Evolutionary conservation across 2,113 vertebrate species (phyloP).

Genomic region (Lophochroa leadbeateri): DNA sequence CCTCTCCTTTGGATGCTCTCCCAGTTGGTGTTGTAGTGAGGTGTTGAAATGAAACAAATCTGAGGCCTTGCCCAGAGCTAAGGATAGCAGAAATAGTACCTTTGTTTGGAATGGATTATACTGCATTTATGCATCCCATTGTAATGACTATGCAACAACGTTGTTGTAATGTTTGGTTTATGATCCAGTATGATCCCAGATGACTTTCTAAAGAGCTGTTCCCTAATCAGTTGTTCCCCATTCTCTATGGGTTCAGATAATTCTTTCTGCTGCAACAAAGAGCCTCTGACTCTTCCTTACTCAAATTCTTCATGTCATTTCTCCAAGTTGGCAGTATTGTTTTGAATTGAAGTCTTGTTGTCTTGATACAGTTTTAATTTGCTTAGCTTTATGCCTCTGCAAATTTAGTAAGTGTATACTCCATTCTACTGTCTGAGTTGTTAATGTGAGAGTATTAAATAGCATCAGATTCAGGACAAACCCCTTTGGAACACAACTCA

Average conservation of each 20-base stretch:
- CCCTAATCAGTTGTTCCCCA: background rate
- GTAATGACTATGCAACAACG: background rate
- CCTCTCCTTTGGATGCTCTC: background rate
- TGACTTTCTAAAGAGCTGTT: background rate
- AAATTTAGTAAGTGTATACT: background rate
- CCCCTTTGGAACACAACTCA: background rate
- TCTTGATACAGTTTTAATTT: background rate
- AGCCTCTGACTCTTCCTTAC: background rate
- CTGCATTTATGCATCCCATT: background rate
- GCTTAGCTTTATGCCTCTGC: background rate
- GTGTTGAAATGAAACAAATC: background rate
- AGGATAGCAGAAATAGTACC: background rate
- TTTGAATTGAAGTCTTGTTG: background rate
- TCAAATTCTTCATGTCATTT: background rate
- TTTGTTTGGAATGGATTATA: background rate
- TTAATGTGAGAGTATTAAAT: background rate
- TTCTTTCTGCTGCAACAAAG: background rate
- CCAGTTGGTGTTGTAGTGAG: background rate
- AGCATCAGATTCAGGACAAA: background rate
- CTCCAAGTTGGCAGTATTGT: background rate
- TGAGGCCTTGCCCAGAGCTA: background rate
- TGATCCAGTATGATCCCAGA: background rate
- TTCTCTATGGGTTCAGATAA: background rate
- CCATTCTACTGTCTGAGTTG: background rate
- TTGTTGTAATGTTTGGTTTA: background rate